Base-by-base conservation (phyloP, 1,140 invertebrate genomes). In the Hypsibius dujardini region DNA sequence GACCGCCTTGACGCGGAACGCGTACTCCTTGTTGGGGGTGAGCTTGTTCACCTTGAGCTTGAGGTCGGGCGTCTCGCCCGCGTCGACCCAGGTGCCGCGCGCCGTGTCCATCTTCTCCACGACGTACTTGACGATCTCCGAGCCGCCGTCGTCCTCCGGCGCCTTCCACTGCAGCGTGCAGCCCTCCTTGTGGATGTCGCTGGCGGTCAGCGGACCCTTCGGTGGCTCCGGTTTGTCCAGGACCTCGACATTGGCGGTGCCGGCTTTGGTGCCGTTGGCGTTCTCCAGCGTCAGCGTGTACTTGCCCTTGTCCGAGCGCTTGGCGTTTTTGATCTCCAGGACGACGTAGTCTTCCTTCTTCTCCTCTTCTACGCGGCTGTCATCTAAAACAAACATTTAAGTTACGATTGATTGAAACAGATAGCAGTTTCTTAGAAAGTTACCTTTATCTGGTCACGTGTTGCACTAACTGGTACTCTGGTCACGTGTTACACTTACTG, bases 81-180 rank as follows among this genome's bases (percentile, higher is more conserved):
- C 91, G 79, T 94, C 90, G 28, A 89, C 87, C 95, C 95, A 98
- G 1, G 90, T 92, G 70, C 92, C 93, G 73, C 92, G 84, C 1
- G 90, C 87, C 1, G 92, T 83, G 76, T 97, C 95, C 90, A 95
- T 95, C 81, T 97, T 98, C 78, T 98, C 94, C 72, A 98, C 85
- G 47, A 96, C 83, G 76, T 98, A 98, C 78, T 95, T 92, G n/a
- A 92, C 80, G 76, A 95, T 94, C 14, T 92, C 90, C 71, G 88
- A 89, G 47, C 92, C 93, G 73, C 93, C 92, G 79, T 93, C 90
- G 76, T 93, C 90, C 62, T 86, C 81, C 46, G 93, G 89, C 73
- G 86, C 78, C 76, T 86, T 86, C 91, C 91, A 92, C 47, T 86
- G 81, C 46, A 96, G 78, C 59, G 87, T 86, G 73, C 90, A 91